Evolutionary conservation across 2,113 vertebrate species (phyloP).

Genomic region (Hypanus sabinus): DNA sequence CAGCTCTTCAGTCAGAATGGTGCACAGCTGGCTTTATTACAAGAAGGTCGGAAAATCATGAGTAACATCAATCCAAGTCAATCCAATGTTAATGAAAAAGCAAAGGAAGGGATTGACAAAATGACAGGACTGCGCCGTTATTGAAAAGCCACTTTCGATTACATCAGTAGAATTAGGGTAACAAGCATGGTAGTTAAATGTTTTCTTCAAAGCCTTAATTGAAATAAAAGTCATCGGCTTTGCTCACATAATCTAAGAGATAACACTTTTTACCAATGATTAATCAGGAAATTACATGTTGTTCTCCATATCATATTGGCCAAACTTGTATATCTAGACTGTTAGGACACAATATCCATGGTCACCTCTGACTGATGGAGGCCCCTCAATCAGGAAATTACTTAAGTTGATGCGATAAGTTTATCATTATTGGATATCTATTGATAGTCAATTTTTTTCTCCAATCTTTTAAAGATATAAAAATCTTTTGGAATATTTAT

Average conservation of each 20-base stretch:
- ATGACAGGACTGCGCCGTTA: background rate
- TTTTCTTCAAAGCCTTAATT: background rate
- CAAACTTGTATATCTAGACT: too few relatives aligned
- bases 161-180: background rate
- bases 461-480: too few relatives aligned
- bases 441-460: too few relatives aligned
- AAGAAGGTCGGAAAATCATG: background rate
- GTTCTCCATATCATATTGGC: too few relatives aligned
- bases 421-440: too few relatives aligned
- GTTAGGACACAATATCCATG: too few relatives aligned
- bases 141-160: conserved; percentile 6
- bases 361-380: too few relatives aligned
- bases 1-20: background rate
- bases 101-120: background rate
- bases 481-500: too few relatives aligned
- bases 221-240: background rate
- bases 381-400: background rate
- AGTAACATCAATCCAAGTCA: background rate
- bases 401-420: background rate
- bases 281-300: background rate
- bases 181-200: background rate
- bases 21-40: background rate
- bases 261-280: background rate
- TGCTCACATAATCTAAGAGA: background rate
- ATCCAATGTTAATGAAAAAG: background rate